These are phyloP conservation scores for Drosophila acutilabella DNA, from an alignment of 2,888 invertebrate genomes.

Conservation along the genomic window DNA sequence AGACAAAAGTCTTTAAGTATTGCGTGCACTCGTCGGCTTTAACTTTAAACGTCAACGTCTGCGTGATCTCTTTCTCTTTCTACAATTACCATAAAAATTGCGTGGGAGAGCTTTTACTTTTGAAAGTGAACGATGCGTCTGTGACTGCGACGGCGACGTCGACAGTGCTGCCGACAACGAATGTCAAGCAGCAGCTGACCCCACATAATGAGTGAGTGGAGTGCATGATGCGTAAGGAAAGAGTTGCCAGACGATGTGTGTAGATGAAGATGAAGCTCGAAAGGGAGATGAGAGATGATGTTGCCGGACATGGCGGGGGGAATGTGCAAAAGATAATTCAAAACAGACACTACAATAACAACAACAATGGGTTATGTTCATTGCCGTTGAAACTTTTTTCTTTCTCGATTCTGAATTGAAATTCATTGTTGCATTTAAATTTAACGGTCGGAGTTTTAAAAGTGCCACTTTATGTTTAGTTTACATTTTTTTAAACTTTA, in stretches of 20 bases:
- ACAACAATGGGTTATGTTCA: slow-evolving; percentile 21
- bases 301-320: neutral
- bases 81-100: slow-evolving; percentile 49
- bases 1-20: slow-evolving; percentile 28
- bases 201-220: slow-evolving; percentile 28
- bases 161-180: slow-evolving; percentile 11
- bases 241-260: slow-evolving; percentile 17
- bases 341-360: slow-evolving; percentile 19
- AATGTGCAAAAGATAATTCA: slow-evolving; percentile 35
- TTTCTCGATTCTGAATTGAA: slow-evolving; percentile 22
- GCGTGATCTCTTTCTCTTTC: slow-evolving; percentile 43
- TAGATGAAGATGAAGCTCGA: slow-evolving; percentile 10
- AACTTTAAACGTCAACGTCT: slow-evolving; percentile 1
- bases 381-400: slow-evolving; percentile 9
- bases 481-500: no score
- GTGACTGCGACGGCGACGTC: slow-evolving; percentile 5
- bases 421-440: slow-evolving; percentile 21
- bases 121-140: slow-evolving; percentile 49
- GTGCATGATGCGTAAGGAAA: slow-evolving; percentile 29
- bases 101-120: slow-evolving; percentile 72
- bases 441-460: no score
- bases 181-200: slow-evolving; percentile 38
- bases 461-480: no score
- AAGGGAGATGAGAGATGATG: neutral
- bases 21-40: slow-evolving; percentile 35